Conservation (phyloP, 2,797 vertebrate species). For the Ctenochaetus hawaiiensis region DNA sequence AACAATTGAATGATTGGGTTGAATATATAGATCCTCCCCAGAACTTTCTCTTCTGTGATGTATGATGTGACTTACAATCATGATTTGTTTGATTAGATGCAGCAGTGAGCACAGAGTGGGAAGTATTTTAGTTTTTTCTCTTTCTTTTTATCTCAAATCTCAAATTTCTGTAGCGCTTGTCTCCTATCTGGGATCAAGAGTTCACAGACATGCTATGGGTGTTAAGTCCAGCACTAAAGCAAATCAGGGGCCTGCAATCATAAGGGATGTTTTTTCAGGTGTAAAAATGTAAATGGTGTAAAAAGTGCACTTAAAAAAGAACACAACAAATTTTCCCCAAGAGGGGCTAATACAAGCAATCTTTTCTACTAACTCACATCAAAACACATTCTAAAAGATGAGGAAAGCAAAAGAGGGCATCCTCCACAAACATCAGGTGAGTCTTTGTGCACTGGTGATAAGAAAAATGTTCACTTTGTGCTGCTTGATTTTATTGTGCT, state of each 20-base stretch:
- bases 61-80: constrained; percentile 48
- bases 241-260: background rate
- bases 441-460: no score
- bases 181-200: constrained; percentile 45
- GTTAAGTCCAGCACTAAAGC: background rate
- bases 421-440: no score
- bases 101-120: constrained; percentile 52
- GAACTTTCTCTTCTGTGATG: constrained; percentile 36
- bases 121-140: constrained; percentile 48
- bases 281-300: no score
- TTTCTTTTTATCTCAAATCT: background rate
- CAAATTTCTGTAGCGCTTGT: constrained; percentile 11
- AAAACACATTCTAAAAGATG: no score
- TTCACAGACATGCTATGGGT: constrained; percentile 37
- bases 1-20: background rate
- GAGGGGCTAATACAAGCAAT: no score
- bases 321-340: no score
- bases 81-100: constrained; percentile 77
- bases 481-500: no score
- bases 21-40: constrained; percentile 65
- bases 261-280: no score
- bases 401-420: no score
- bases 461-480: no score
- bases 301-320: no score
- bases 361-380: no score